Conservation (phyloP, 2,113 vertebrate species). For the Anoura caudifer region DNA sequence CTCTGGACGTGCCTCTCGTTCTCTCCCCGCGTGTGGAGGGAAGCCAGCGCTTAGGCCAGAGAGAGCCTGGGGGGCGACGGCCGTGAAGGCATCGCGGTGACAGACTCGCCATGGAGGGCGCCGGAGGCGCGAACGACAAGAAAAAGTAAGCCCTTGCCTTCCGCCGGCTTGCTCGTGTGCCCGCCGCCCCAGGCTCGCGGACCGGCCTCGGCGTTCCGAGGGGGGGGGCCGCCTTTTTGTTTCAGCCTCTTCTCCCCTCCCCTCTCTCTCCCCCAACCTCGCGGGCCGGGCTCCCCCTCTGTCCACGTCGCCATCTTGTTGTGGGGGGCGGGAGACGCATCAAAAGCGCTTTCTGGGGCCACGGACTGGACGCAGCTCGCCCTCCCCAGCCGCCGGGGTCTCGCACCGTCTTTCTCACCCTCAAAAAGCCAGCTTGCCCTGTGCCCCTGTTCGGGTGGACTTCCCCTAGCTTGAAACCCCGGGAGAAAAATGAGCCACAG, state of each 20-base stretch:
- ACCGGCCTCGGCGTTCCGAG: neutral
- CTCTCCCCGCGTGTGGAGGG: constrained; percentile 54
- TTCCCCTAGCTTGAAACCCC: neutral
- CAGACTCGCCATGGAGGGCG: constrained; percentile 74
- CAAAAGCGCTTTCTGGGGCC: constrained; percentile 32
- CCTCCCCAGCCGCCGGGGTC: neutral
- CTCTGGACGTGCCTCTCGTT: constrained; percentile 40
- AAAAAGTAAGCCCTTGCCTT: constrained; percentile 75
- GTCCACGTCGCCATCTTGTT: constrained; percentile 83
- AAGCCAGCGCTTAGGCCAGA: constrained; percentile 66
- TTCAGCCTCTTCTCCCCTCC: neutral
- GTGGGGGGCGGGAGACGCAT: constrained; percentile 69
- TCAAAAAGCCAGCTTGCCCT: fast-evolving
- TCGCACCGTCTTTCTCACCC: neutral
- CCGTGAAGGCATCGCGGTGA: constrained; percentile 35
- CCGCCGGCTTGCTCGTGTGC: neutral
- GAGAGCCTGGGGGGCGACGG: constrained; percentile 58
- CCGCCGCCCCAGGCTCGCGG: neutral
- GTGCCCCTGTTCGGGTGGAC: neutral
- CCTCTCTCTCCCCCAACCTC: neutral
- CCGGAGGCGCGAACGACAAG: constrained; percentile 78
- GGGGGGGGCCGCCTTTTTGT: constrained; percentile 50
- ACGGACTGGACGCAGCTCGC: neutral
- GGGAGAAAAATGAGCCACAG: neutral
- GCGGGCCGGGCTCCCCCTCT: constrained; percentile 45